phyloP scores from a whole-genome alignment of 2,797 vertebrate genomes.

The Psittacula echo region DNA sequence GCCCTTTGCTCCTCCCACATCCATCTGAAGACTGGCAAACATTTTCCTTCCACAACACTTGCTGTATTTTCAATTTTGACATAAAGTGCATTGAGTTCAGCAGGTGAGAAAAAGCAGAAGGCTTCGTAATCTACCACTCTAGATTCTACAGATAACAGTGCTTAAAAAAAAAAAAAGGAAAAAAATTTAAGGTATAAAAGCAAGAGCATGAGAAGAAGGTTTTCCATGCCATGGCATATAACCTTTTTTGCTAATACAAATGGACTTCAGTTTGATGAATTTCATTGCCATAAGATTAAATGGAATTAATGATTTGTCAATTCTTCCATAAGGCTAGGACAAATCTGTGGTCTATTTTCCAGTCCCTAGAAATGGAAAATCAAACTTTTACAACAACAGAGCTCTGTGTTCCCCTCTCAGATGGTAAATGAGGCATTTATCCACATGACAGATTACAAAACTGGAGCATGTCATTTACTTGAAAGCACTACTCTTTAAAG shows the following conservation, averaged over 20 bases:
- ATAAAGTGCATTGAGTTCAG: neutral
- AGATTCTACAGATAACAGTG: neutral
- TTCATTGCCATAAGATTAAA: slow-evolving; percentile 52
- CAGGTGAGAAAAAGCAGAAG: neutral
- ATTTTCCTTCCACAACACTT: neutral
- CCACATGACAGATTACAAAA: slow-evolving; percentile 17
- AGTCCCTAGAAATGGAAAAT: slow-evolving; percentile 56
- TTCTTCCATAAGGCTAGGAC: slow-evolving; percentile 58
- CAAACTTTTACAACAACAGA: slow-evolving; percentile 45
- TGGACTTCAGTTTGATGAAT: slow-evolving; percentile 63
- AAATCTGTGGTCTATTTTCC: slow-evolving; percentile 66
- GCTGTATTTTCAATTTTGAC: neutral
- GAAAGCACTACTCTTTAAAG: neutral
- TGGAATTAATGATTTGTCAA: slow-evolving; percentile 71
- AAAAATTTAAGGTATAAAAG: slow-evolving; percentile 36
- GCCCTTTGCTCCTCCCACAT: neutral
- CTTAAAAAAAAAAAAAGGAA: slow-evolving; percentile 39
- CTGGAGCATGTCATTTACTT: neutral
- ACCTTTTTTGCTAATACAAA: slow-evolving; percentile 53
- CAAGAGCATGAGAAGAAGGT: slow-evolving; percentile 11
- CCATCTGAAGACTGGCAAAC: neutral
- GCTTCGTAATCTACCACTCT: neutral
- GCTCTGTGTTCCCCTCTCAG: slow-evolving; percentile 31
- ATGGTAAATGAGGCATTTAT: slow-evolving; percentile 33
- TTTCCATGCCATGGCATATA: neutral